A percentile compares a stretch with the other conserved stretches of the same genome.
Conservation (phyloP, 2,888 invertebrate species). For the Bhutanitis thaidina region DNA sequence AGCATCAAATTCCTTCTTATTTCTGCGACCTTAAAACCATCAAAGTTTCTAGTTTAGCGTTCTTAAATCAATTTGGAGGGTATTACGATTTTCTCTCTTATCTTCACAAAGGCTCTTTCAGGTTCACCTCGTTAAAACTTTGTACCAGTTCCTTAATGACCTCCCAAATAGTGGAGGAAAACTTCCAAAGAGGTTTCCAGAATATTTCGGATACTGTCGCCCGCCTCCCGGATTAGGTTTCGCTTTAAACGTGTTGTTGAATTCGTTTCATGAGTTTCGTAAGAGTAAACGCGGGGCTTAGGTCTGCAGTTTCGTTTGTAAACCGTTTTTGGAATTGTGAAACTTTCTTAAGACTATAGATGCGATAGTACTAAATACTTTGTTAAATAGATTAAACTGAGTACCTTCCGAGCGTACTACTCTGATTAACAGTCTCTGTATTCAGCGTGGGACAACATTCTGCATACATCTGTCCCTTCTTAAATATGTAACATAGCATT, state of each 20-base stretch:
- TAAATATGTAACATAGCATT: too few species aligned
- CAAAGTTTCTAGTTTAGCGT: conserved; percentile 2
- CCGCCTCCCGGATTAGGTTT: conserved; percentile 4
- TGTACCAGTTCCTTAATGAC: conserved; percentile 12
- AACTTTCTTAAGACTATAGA: not conserved
- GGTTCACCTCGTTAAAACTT: conserved; percentile 19
- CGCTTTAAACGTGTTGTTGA: conserved; percentile 4
- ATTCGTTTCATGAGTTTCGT: conserved; percentile 6
- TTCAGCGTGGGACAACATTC: too few species aligned
- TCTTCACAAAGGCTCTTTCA: conserved; percentile 10
- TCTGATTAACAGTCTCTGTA: too few species aligned
- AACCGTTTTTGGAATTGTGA: not conserved
- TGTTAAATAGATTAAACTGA: too few species aligned
- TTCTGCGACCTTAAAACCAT: not conserved
- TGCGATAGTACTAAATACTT: too few species aligned
- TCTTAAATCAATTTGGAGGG: conserved; percentile 15
- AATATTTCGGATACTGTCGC: not conserved
- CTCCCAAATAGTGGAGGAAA: conserved; percentile 10
- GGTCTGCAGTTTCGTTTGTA: not conserved
- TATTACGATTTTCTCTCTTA: conserved; percentile 13
- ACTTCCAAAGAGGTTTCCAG: conserved; percentile 12
- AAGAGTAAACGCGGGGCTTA: not conserved
- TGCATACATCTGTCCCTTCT: too few species aligned
- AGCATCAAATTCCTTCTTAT: not conserved
- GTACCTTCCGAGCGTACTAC: too few species aligned